These are phyloP conservation scores for Magallana gigas DNA, from an alignment of 1,140 invertebrate genomes.

Conservation along the genomic window DNA sequence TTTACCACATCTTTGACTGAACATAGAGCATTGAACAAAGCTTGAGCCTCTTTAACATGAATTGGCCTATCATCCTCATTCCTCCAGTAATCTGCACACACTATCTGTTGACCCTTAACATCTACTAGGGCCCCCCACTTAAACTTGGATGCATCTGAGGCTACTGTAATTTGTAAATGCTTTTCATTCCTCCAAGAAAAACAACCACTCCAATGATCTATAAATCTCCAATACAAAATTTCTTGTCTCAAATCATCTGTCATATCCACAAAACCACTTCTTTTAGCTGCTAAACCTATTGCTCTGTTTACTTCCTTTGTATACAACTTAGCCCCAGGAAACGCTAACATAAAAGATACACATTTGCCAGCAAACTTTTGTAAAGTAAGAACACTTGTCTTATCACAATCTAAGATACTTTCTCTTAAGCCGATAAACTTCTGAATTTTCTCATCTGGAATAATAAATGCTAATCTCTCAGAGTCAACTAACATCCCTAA, in stretches of 20 bases:
- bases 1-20: background rate
- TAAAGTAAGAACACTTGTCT: slow-evolving; percentile 41
- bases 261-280: background rate
- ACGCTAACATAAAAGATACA: slow-evolving; percentile 49
- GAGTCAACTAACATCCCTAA: slow-evolving; percentile 54
- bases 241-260: background rate
- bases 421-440: slow-evolving; percentile 41
- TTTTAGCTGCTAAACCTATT: slow-evolving; percentile 23
- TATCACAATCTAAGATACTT: background rate
- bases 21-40: slow-evolving; percentile 31
- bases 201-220: slow-evolving; percentile 45
- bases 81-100: background rate
- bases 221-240: slow-evolving; percentile 34
- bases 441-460: slow-evolving; percentile 45
- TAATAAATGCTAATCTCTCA: slow-evolving; percentile 44
- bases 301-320: slow-evolving; percentile 46
- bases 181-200: slow-evolving; percentile 39
- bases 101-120: background rate
- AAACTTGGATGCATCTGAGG: slow-evolving; percentile 37
- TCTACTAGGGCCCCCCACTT: slow-evolving; percentile 35
- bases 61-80: slow-evolving; percentile 39
- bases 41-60: slow-evolving; percentile 50
- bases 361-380: slow-evolving; percentile 54
- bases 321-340: slow-evolving; percentile 48
- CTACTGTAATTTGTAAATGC: slow-evolving; percentile 42